Evolutionary conservation across 2,113 vertebrate species (phyloP).

Genomic region (Columba livia): DNA sequence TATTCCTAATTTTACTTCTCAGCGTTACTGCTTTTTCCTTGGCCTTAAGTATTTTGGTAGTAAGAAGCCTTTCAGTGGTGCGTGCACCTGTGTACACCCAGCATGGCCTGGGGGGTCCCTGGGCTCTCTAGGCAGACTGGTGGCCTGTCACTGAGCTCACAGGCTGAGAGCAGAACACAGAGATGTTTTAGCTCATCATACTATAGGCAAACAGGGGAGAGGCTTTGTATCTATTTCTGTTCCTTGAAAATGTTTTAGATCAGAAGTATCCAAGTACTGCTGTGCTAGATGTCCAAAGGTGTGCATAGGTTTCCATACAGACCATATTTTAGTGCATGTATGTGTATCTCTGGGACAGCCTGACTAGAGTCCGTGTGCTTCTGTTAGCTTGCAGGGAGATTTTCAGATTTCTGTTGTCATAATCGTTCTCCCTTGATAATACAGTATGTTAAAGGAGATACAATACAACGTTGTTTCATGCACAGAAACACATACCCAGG

Average conservation of each 20-base stretch:
- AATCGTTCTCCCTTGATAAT: neutral
- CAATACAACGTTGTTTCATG: neutral
- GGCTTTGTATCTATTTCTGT: neutral
- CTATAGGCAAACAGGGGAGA: neutral
- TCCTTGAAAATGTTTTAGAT: neutral
- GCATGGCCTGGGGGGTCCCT: neutral
- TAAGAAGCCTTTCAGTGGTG: neutral
- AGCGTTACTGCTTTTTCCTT: neutral
- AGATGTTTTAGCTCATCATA: neutral
- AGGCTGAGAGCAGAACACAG: neutral
- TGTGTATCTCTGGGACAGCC: neutral
- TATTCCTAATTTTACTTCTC: neutral
- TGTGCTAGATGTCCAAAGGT: neutral
- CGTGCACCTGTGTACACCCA: neutral
- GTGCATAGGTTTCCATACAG: rapidly evolving
- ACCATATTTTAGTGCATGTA: neutral
- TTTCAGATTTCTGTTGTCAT: neutral
- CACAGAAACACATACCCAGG: neutral
- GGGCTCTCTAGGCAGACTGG: neutral
- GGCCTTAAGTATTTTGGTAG: neutral
- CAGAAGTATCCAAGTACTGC: neutral
- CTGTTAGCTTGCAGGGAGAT: neutral
- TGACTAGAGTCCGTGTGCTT: neutral
- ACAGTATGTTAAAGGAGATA: neutral
- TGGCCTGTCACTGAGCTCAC: neutral